Conservation (phyloP, 2,113 vertebrate genomes). For the Lepus americanus region DNA sequence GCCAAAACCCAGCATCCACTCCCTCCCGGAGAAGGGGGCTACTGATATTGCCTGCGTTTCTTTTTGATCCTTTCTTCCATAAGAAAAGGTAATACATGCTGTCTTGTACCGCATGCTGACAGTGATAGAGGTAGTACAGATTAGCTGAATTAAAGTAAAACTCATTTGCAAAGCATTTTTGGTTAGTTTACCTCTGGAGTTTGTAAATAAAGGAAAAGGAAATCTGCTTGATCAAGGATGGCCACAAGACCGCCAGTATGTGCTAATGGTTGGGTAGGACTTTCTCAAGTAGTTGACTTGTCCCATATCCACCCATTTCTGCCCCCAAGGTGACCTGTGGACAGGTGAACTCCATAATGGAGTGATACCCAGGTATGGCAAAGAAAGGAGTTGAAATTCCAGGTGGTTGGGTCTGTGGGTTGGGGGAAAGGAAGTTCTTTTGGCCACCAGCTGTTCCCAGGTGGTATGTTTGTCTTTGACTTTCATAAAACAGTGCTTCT, state of each 20-base stretch:
- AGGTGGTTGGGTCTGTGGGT: no score
- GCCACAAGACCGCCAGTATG: not conserved
- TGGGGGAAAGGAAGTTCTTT: not conserved
- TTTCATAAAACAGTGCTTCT: not conserved
- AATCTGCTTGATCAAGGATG: not conserved
- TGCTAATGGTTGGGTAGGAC: not conserved
- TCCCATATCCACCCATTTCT: not conserved
- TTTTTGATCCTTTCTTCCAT: not conserved
- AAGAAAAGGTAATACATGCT: not conserved
- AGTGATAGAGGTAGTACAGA: not conserved
- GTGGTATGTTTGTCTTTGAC: not conserved
- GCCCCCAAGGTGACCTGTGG: not conserved
- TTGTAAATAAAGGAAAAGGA: not conserved
- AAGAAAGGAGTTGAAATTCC: not conserved
- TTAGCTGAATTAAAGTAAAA: conserved; percentile 21
- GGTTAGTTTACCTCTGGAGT: not conserved
- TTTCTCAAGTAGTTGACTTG: conserved; percentile 7
- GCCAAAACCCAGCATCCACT: not conserved
- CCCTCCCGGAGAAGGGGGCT: not conserved
- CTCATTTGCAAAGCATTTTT: conserved; percentile 43
- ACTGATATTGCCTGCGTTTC: not conserved
- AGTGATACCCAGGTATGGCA: not conserved
- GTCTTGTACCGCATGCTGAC: not conserved
- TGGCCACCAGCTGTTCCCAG: not conserved
- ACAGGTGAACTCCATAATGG: not conserved